phyloP scores from a whole-genome alignment of 2,113 vertebrate species.

The Centrocercus urophasianus region DNA sequence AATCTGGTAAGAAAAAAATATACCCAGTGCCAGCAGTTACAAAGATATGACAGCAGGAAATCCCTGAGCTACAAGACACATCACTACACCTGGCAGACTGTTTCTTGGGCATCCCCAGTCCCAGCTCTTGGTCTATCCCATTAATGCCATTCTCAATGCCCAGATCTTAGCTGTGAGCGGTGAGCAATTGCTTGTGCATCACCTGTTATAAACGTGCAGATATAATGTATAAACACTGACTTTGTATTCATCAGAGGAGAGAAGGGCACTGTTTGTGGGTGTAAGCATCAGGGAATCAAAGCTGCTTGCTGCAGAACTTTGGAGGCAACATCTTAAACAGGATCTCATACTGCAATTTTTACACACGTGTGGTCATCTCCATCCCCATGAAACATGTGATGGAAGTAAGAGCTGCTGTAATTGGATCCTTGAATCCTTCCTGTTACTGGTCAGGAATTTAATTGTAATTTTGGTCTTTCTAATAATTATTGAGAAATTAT shows the following conservation, averaged over 20 bases:
- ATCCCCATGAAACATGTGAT: slow-evolving; percentile 17
- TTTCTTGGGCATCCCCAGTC: too few relatives aligned
- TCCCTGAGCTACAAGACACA: too few relatives aligned
- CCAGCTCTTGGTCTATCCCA: too few relatives aligned
- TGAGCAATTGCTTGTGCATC: too few relatives aligned
- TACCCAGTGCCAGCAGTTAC: too few relatives aligned
- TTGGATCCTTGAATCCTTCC: slow-evolving; percentile 28
- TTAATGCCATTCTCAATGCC: too few relatives aligned
- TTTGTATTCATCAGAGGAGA: neutral
- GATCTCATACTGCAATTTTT: slow-evolving; percentile 18
- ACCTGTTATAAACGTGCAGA: too few relatives aligned
- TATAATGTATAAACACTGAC: neutral
- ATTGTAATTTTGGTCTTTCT: slow-evolving; percentile 45
- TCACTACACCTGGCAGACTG: too few relatives aligned
- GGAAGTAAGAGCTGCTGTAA: slow-evolving; percentile 31
- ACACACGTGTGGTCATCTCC: neutral
- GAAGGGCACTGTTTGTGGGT: neutral
- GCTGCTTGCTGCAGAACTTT: neutral
- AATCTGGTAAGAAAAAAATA: neutral
- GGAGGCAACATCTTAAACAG: neutral
- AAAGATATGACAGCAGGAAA: too few relatives aligned
- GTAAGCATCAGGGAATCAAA: slow-evolving; percentile 23
- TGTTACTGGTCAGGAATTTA: slow-evolving; percentile 21
- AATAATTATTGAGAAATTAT: slow-evolving; percentile 33
- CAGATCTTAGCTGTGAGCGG: too few relatives aligned